Evolutionary conservation across 2,888 invertebrate genomes (phyloP).

Genomic region (Sialis lutaria): DNA sequence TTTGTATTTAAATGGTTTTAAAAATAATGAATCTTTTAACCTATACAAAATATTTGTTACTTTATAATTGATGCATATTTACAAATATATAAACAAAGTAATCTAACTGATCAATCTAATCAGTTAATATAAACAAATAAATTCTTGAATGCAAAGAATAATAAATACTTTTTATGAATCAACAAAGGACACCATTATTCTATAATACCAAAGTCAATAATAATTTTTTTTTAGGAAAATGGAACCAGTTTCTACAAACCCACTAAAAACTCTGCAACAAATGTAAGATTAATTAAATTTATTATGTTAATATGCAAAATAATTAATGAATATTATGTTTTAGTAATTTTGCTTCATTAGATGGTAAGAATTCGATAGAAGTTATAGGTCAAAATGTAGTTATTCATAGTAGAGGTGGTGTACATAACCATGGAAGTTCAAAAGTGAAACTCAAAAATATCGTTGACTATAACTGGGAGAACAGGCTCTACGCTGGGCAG

Average conservation of each 20-base stretch:
- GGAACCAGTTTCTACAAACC: neutral
- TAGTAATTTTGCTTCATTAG: conserved; percentile 40
- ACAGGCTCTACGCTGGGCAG: conserved; percentile 71
- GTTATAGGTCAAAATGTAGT: conserved; percentile 44
- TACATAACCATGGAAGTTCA: conserved; percentile 66
- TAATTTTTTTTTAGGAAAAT: neutral
- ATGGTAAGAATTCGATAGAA: conserved; percentile 37
- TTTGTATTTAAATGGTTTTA: neutral
- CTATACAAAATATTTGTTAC: no score
- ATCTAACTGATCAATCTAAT: no score
- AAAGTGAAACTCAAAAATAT: conserved; percentile 80
- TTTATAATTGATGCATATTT: no score
- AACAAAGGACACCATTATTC: no score
- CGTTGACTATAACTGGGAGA: conserved; percentile 89
- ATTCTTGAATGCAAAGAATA: no score
- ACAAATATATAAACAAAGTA: no score
- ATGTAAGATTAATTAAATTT: neutral
- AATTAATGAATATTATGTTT: conserved; percentile 8
- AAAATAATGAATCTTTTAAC: neutral
- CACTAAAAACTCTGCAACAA: neutral
- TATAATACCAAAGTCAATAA: no score
- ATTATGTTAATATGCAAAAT: neutral
- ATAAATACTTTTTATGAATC: no score
- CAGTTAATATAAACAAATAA: no score
- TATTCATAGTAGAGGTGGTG: conserved; percentile 51